A percentile compares a stretch with the other conserved stretches of the same genome.
phyloP scores from a whole-genome alignment of 2,888 invertebrate genomes.

The Acanthococcus lagerstroemiae region DNA sequence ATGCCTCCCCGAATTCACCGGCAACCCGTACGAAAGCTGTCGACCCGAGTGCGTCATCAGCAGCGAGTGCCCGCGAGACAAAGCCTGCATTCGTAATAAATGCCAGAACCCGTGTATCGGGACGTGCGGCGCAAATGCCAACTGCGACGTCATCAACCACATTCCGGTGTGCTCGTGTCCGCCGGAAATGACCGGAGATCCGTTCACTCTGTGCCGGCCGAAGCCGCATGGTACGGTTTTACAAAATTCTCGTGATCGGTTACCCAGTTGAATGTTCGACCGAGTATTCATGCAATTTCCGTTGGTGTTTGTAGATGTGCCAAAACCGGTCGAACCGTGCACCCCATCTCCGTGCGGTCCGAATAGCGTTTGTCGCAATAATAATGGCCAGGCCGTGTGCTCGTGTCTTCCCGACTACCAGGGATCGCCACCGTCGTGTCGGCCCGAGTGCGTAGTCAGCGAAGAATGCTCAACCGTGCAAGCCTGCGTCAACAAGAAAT shows the following conservation, averaged over 20 bases:
- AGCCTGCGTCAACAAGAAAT: constrained; percentile 61
- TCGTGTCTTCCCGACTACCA: constrained; percentile 44
- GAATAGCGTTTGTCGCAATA: constrained; percentile 43
- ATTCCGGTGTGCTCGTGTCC: constrained; percentile 44
- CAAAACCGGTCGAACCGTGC: constrained; percentile 39
- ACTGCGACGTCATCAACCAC: constrained; percentile 44
- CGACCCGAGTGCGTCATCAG: constrained; percentile 44
- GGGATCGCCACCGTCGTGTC: constrained; percentile 45
- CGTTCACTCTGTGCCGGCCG: constrained; percentile 42
- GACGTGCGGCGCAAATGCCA: constrained; percentile 42
- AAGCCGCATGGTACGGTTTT: constrained; percentile 39
- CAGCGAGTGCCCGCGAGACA: constrained; percentile 41
- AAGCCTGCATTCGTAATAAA: constrained; percentile 42
- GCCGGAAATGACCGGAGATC: constrained; percentile 43
- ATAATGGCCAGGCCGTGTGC: constrained; percentile 43
- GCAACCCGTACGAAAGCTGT: constrained; percentile 43
- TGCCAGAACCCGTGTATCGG: constrained; percentile 43
- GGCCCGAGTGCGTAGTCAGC: constrained; percentile 54
- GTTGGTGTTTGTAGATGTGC: constrained; percentile 28
- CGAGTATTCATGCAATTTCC: constrained; percentile 35
- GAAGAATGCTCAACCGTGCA: constrained; percentile 60
- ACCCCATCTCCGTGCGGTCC: constrained; percentile 44
- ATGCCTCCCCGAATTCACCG: constrained; percentile 42
- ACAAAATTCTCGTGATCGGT: constrained; percentile 40
- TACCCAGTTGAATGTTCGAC: too few relatives aligned